Evolutionary conservation across 2,888 invertebrate genomes (phyloP).

Genomic region (Dioctria linearis): DNA sequence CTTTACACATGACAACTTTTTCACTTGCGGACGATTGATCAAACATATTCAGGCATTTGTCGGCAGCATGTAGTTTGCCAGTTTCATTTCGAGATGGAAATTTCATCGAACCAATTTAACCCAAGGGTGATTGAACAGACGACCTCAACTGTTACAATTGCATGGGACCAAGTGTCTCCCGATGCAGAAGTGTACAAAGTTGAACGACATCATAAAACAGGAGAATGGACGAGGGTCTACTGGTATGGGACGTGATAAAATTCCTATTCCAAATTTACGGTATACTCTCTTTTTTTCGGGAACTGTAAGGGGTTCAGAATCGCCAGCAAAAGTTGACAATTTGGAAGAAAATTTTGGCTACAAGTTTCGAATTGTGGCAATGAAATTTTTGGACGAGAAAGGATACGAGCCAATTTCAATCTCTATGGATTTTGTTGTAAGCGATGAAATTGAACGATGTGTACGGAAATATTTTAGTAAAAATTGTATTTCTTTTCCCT

Average conservation of each 20-base stretch:
- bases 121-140: slow-evolving; percentile 64
- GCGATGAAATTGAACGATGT: slow-evolving; percentile 23
- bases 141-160: slow-evolving; percentile 64
- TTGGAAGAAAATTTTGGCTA: slow-evolving; percentile 69
- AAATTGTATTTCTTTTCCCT: slow-evolving; percentile 43
- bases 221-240: slow-evolving; percentile 66
- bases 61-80: not conserved
- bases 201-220: slow-evolving; percentile 64
- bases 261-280: slow-evolving; percentile 20
- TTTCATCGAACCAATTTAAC: slow-evolving; percentile 62
- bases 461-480: slow-evolving; percentile 5
- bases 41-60: not conserved
- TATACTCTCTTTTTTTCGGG: not conserved
- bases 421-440: slow-evolving; percentile 66
- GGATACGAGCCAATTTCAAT: slow-evolving; percentile 62
- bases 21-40: slow-evolving; percentile 28
- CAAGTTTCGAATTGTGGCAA: slow-evolving; percentile 65
- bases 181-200: slow-evolving; percentile 66
- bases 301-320: slow-evolving; percentile 49
- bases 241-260: slow-evolving; percentile 62
- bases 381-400: slow-evolving; percentile 60
- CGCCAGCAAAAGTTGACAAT: slow-evolving; percentile 62
- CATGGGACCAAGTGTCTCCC: slow-evolving; percentile 64
- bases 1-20: slow-evolving; percentile 23
- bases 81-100: slow-evolving; percentile 34